Evolutionary conservation across 2,888 invertebrate species (phyloP).

Genomic region (Drosophila monieri): DNA sequence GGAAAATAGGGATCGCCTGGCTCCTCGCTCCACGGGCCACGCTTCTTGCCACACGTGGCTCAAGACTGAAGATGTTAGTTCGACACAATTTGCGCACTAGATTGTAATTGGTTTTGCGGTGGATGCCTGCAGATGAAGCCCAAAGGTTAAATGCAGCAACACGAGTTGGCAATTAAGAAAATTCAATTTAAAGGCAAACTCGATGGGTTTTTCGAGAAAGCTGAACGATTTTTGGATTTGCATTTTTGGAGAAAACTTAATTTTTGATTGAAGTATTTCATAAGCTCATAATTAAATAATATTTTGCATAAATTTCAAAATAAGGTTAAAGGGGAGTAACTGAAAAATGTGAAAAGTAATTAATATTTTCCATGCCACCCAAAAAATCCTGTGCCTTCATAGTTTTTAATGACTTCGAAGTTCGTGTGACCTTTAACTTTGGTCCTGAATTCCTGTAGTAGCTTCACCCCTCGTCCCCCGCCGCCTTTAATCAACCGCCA

Average conservation of each 20-base stretch:
- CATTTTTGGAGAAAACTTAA: background rate
- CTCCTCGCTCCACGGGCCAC: background rate
- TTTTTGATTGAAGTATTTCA: background rate
- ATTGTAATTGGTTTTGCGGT: constrained; percentile 55
- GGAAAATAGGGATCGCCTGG: constrained; percentile 14
- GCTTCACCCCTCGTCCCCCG: background rate
- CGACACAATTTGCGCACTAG: constrained; percentile 47
- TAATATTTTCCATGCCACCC: background rate
- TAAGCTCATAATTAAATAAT: background rate
- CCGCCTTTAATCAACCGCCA: constrained; percentile 32
- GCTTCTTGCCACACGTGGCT: constrained; percentile 18
- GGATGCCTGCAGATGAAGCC: constrained; percentile 19
- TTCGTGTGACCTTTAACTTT: constrained; percentile 7
- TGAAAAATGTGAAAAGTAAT: background rate
- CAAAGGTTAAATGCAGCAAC: constrained; percentile 24
- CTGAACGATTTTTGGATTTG: background rate
- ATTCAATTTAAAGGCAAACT: constrained; percentile 23
- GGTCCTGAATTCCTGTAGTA: too few species aligned
- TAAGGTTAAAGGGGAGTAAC: too few species aligned
- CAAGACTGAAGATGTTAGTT: constrained; percentile 39
- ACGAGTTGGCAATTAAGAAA: constrained; percentile 39
- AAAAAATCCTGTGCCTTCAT: background rate
- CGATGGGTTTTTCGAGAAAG: background rate
- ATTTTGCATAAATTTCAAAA: background rate
- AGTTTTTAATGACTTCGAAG: background rate